Evolutionary conservation across 2,888 invertebrate species (phyloP).

Genomic region (Monoplex corrugatus): DNA sequence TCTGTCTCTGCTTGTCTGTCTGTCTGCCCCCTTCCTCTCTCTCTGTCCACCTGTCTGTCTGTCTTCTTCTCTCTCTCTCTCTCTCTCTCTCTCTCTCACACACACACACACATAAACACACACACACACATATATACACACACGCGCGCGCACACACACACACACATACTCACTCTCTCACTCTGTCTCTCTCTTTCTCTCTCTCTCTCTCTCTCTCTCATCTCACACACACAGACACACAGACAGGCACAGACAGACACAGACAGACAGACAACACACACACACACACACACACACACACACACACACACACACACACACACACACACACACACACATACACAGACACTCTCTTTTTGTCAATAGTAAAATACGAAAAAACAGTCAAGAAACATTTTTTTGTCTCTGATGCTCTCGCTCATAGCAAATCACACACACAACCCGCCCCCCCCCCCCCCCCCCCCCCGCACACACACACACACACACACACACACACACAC

Average conservation of each 20-base stretch:
- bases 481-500: not conserved
- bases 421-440: not conserved
- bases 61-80: not conserved
- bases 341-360: too few species aligned
- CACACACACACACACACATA: not conserved
- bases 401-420: too few species aligned
- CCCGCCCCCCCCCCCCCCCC: not conserved
- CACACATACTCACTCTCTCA: not conserved
- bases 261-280: not conserved
- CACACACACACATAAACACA: too few species aligned
- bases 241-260: too few species aligned
- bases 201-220: too few species aligned
- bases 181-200: too few species aligned
- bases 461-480: not conserved
- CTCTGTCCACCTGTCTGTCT: too few species aligned
- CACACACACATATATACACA: not conserved
- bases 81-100: not conserved
- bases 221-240: too few species aligned
- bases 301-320: not conserved
- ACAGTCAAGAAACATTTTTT: too few species aligned
- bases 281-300: not conserved
- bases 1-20: not conserved
- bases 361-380: too few species aligned
- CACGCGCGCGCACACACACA: not conserved
- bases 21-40: not conserved